Conservation (phyloP, 1,140 invertebrate genomes). For the Diploscapter pachys region DNA sequence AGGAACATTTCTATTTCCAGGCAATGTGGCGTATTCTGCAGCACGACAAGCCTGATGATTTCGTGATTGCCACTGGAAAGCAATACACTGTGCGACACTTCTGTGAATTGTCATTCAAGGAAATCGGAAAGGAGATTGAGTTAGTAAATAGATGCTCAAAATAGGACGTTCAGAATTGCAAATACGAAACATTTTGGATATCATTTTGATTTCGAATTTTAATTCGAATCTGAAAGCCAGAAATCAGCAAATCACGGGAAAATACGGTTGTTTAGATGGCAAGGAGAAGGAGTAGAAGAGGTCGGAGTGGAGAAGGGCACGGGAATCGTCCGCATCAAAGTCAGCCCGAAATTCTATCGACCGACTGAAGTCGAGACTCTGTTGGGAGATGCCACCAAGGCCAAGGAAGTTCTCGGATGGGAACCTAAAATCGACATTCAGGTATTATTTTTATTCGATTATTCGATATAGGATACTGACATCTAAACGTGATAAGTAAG, state of each 20-base stretch:
- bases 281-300: slow-evolving; percentile 78
- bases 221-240: slow-evolving; percentile 1
- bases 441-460: too few species aligned
- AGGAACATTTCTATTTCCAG: slow-evolving; percentile 62
- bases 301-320: slow-evolving; percentile 79
- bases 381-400: slow-evolving; percentile 85
- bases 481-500: too few species aligned
- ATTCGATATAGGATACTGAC: too few species aligned
- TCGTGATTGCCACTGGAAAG: slow-evolving; percentile 93
- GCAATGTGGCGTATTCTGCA: slow-evolving; percentile 99
- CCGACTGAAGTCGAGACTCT: slow-evolving; percentile 96
- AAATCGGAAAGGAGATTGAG: slow-evolving; percentile 66
- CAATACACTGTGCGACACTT: slow-evolving; percentile 92
- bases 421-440: slow-evolving; percentile 68
- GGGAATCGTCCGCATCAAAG: slow-evolving; percentile 75
- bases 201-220: neutral
- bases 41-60: slow-evolving; percentile 84
- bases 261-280: slow-evolving; percentile 68
- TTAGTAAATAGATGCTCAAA: slow-evolving; percentile 54
- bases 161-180: neutral
- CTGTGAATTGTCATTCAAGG: slow-evolving; percentile 80
- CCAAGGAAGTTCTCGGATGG: slow-evolving; percentile 81
- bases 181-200: too few species aligned
- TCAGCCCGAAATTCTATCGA: slow-evolving; percentile 91
- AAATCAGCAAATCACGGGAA: neutral